phyloP scores from a whole-genome alignment of 1,140 invertebrate genomes.

The Polypedilum pembai region DNA sequence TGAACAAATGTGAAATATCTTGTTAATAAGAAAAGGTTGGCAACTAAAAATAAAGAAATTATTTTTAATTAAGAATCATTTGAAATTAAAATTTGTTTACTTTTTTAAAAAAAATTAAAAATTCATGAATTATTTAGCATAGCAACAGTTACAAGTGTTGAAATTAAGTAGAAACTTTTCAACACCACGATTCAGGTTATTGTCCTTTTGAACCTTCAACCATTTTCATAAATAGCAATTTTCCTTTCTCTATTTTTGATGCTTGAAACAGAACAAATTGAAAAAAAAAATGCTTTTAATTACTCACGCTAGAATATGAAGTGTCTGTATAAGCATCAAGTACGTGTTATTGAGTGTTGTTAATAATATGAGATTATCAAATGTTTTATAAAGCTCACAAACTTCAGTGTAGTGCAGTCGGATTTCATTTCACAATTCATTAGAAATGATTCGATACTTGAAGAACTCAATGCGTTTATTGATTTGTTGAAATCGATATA shows the following conservation, averaged over 20 bases:
- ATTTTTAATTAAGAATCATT: too few relatives aligned
- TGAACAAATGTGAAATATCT: background rate
- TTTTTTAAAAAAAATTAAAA: too few relatives aligned
- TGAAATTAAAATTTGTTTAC: too few relatives aligned
- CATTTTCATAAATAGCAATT: too few relatives aligned
- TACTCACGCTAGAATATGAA: background rate
- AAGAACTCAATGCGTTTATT: constrained; percentile 39
- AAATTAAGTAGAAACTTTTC: too few relatives aligned
- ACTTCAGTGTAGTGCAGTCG: background rate
- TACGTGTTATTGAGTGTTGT: background rate
- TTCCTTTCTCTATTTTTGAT: too few relatives aligned
- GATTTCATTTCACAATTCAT: background rate
- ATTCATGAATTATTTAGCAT: too few relatives aligned
- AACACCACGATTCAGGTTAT: too few relatives aligned
- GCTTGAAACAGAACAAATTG: too few relatives aligned
- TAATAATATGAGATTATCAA: background rate
- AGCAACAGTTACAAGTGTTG: too few relatives aligned
- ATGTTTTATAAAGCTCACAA: background rate
- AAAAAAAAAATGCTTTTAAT: too few relatives aligned
- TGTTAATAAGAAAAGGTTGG: background rate
- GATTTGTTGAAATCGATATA: constrained; percentile 50
- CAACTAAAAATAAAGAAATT: background rate
- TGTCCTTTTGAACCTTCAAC: too few relatives aligned
- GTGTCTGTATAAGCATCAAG: background rate
- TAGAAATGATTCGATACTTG: background rate